Evolutionary conservation across 2,113 vertebrate species (phyloP).

Genomic region (Atractosteus spatula): DNA sequence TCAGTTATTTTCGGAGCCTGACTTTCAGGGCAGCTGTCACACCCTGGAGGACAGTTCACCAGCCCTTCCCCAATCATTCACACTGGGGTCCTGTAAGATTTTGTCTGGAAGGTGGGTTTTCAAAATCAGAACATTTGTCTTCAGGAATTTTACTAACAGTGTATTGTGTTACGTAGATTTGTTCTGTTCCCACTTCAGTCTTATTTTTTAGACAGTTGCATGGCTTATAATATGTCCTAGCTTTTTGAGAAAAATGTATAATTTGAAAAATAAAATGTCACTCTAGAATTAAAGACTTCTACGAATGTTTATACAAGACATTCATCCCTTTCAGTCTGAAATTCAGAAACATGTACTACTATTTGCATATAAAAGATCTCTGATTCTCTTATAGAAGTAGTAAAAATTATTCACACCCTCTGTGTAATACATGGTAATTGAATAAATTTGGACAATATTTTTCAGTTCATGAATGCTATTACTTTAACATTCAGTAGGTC

Average conservation of each 20-base stretch:
- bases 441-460: too few relatives aligned
- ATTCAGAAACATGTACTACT: too few relatives aligned
- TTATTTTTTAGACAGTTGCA: neutral
- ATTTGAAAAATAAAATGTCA: neutral
- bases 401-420: too few relatives aligned
- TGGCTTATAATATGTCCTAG: too few relatives aligned
- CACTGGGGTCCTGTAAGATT: constrained; percentile 81
- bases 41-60: constrained; percentile 67
- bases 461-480: too few relatives aligned
- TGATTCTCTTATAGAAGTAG: too few relatives aligned
- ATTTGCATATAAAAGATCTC: too few relatives aligned
- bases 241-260: too few relatives aligned
- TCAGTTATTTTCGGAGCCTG: constrained; percentile 85
- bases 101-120: constrained; percentile 79
- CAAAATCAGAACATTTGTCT: neutral
- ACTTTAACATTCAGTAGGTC: too few relatives aligned
- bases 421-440: too few relatives aligned
- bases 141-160: neutral
- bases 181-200: neutral
- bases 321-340: too few relatives aligned
- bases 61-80: constrained; percentile 74
- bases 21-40: constrained; percentile 75
- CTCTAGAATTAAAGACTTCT: neutral
- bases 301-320: too few relatives aligned
- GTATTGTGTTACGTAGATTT: neutral